Percentiles rank a stretch among this genome's conserved stretches.
Evolutionary conservation across 2,113 vertebrate genomes (phyloP).

Genomic region (Paraplagusia blochii): DNA sequence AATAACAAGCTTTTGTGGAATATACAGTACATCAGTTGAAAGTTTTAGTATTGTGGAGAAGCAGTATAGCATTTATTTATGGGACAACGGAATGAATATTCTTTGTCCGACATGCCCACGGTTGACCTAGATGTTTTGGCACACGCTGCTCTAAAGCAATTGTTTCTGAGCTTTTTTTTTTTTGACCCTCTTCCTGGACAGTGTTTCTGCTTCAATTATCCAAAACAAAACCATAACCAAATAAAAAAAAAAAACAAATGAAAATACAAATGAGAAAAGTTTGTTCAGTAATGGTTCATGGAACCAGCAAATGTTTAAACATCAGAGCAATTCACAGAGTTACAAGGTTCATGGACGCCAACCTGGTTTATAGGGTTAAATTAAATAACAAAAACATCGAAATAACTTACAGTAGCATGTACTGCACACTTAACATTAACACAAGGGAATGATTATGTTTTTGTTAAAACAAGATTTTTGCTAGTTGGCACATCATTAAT

Average conservation of each 20-base stretch:
- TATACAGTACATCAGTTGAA: constrained; percentile 73
- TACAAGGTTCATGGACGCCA: constrained; percentile 2
- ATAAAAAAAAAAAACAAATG: background rate
- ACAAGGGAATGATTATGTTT: constrained; percentile 38
- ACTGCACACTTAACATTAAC: constrained; percentile 22
- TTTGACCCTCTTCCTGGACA: constrained; percentile 37
- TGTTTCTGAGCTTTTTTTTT: constrained; percentile 23
- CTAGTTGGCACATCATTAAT: constrained; percentile 24
- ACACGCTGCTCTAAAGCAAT: constrained; percentile 31
- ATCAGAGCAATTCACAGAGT: constrained; percentile 22
- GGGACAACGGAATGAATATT: constrained; percentile 47
- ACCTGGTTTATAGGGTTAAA: background rate
- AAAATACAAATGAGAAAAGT: constrained; percentile 11
- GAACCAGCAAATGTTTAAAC: constrained; percentile 36
- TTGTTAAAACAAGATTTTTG: constrained; percentile 40
- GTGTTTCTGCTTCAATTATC: constrained; percentile 49
- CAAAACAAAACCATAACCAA: constrained; percentile 25
- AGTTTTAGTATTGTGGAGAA: constrained; percentile 64
- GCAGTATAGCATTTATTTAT: constrained; percentile 49
- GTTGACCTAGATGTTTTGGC: constrained; percentile 53
- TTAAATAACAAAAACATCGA: constrained; percentile 6
- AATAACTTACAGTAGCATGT: constrained; percentile 32
- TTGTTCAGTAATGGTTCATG: constrained; percentile 45
- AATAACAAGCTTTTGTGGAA: constrained; percentile 72
- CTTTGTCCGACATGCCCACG: constrained; percentile 65